Evolutionary conservation across 2,113 vertebrate species (phyloP).

Genomic region (Empidonax traillii): DNA sequence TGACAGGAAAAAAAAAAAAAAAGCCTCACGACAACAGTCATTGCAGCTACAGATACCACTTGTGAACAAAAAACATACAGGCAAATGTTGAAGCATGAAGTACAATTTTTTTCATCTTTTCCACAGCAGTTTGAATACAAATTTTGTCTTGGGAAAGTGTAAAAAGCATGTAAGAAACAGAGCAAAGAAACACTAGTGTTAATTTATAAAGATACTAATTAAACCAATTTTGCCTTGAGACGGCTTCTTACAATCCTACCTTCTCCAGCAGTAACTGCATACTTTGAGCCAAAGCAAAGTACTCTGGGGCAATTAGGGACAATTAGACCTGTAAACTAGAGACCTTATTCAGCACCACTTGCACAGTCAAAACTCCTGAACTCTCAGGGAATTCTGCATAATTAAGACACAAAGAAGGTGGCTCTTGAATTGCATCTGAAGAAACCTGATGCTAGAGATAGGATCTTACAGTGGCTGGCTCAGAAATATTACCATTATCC

Average conservation of each 20-base stretch:
- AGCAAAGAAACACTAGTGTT: not conserved
- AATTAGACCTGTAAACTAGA: conserved; percentile 24
- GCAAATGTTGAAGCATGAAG: not conserved
- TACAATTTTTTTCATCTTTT: not conserved
- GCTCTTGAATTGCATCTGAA: not conserved
- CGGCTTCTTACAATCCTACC: not conserved
- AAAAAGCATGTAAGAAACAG: not conserved
- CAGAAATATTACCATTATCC: not conserved
- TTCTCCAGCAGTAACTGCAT: not conserved
- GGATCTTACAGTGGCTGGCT: not conserved
- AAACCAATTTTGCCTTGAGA: conserved; percentile 33
- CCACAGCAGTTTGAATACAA: not conserved
- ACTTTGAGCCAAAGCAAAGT: not conserved
- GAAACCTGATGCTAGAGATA: not conserved
- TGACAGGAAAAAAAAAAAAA: not conserved
- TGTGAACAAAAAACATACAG: not conserved
- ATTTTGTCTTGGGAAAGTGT: not conserved
- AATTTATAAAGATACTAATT: conserved; percentile 19
- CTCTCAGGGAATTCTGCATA: not conserved
- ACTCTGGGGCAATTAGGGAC: not conserved
- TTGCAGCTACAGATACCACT: not conserved
- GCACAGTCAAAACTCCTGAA: not conserved
- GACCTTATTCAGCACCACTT: not conserved
- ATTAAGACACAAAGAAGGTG: not conserved
- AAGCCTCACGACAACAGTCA: rapidly evolving